A percentile compares a stretch with the other conserved stretches of the same genome.
Evolutionary conservation across 2,113 vertebrate genomes (phyloP).

Genomic region (Ochotona curzoniae): DNA sequence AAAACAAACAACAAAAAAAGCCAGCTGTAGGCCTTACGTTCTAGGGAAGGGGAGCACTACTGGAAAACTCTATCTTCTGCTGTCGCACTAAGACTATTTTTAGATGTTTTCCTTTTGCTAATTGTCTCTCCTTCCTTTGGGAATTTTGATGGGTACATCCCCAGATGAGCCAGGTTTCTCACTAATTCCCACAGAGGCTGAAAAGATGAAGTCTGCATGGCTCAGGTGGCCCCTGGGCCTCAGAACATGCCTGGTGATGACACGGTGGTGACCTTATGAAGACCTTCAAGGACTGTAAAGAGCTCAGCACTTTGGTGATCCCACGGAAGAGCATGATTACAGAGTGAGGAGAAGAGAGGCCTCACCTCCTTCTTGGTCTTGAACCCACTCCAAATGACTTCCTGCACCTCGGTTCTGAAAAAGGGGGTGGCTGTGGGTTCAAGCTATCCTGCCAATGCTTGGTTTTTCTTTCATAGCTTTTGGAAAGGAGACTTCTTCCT

Average conservation of each 20-base stretch:
- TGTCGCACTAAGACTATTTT: conserved; percentile 72
- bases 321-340: background rate
- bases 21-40: background rate
- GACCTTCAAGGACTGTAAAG: background rate
- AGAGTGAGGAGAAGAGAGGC: background rate
- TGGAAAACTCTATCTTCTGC: conserved; percentile 66
- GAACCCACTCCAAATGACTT: background rate
- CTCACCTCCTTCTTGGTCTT: background rate
- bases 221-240: background rate
- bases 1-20: conserved; percentile 19
- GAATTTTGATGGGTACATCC: conserved; percentile 70
- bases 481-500: conserved; percentile 18
- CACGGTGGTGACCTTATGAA: background rate
- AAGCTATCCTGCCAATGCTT: background rate
- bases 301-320: background rate
- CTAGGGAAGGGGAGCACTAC: conserved; percentile 41
- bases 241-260: background rate
- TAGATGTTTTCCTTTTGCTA: conserved; percentile 81
- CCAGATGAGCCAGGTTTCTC: conserved; percentile 70
- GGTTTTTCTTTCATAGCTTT: conserved; percentile 1
- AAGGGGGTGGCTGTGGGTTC: background rate
- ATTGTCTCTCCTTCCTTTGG: conserved; percentile 70
- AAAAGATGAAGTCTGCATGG: conserved; percentile 26
- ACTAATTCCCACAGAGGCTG: conserved; percentile 59
- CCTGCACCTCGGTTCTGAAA: conserved; percentile 4